Percentiles rank a stretch among this genome's conserved stretches.
Conservation (phyloP, 2,113 vertebrate species). For the Morone saxatilis region DNA sequence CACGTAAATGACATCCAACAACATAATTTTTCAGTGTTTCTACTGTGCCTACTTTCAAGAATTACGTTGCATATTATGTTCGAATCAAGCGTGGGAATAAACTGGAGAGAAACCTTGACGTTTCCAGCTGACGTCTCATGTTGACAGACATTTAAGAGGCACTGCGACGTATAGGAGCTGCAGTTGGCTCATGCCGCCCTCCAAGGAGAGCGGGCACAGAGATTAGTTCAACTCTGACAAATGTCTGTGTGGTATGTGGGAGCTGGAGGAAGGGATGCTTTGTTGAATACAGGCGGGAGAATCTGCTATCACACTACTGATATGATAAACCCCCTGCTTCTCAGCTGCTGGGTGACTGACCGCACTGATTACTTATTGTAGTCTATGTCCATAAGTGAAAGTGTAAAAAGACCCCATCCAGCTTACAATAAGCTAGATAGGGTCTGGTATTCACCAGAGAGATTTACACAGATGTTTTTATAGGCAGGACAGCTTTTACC, state of each 20-base stretch:
- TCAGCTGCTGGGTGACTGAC: conserved; percentile 81
- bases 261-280: conserved; percentile 72
- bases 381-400: neutral
- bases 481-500: neutral
- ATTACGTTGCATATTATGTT: conserved; percentile 4
- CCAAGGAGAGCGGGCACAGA: conserved; percentile 30
- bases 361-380: neutral
- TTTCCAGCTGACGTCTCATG: conserved; percentile 36
- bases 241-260: conserved; percentile 69
- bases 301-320: conserved; percentile 54
- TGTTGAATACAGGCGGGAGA: conserved; percentile 55
- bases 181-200: conserved; percentile 24
- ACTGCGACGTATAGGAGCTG: conserved; percentile 18
- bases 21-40: neutral
- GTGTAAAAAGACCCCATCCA: neutral
- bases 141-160: conserved; percentile 41
- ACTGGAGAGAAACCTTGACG: neutral
- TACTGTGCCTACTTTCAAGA: neutral
- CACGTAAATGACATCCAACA: neutral
- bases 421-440: no score
- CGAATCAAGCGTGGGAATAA: conserved; percentile 8
- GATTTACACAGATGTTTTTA: neutral
- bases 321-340: conserved; percentile 59
- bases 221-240: conserved; percentile 55
- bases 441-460: neutral